These are phyloP conservation scores for Callitettix versicolor DNA, from an alignment of 1,140 invertebrate genomes.

Conservation along the genomic window DNA sequence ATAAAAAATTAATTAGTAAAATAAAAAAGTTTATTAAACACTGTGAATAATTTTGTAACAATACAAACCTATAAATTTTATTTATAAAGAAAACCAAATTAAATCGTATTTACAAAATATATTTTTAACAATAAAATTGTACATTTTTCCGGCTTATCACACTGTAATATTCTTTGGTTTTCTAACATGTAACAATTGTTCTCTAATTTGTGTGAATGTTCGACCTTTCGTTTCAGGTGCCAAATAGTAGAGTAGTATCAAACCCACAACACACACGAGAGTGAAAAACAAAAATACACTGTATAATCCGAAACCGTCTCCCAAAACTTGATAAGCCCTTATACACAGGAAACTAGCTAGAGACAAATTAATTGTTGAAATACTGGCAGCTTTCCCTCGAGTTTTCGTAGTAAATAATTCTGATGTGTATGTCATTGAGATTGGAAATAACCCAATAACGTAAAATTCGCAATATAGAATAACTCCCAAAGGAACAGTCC, in stretches of 20 bases:
- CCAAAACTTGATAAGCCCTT: slow-evolving; percentile 54
- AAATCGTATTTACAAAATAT: too few relatives aligned
- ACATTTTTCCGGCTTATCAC: too few relatives aligned
- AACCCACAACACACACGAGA: slow-evolving; percentile 40
- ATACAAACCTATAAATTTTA: too few relatives aligned
- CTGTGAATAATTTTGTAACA: too few relatives aligned
- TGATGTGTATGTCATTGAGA: too few relatives aligned
- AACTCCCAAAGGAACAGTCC: slow-evolving; percentile 15
- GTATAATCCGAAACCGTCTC: slow-evolving; percentile 47
- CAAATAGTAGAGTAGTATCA: slow-evolving; percentile 51
- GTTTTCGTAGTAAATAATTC: slow-evolving; percentile 15
- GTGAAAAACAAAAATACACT: slow-evolving; percentile 70
- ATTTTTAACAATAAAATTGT: too few relatives aligned
- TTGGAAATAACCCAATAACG: slow-evolving; percentile 15
- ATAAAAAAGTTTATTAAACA: too few relatives aligned
- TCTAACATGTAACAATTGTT: too few relatives aligned
- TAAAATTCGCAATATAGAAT: slow-evolving; percentile 15
- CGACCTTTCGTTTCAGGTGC: slow-evolving; percentile 76
- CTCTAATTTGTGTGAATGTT: slow-evolving; percentile 57
- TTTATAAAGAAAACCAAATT: too few relatives aligned
- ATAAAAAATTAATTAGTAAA: too few relatives aligned
- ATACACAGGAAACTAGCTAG: slow-evolving; percentile 50
- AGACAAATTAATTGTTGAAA: slow-evolving; percentile 17
- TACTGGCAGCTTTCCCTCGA: slow-evolving; percentile 14
- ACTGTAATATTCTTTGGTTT: too few relatives aligned